A percentile compares a stretch with the other conserved stretches of the same genome.
Conservation (phyloP, 2,888 invertebrate species). For the Melanotus villosus region DNA sequence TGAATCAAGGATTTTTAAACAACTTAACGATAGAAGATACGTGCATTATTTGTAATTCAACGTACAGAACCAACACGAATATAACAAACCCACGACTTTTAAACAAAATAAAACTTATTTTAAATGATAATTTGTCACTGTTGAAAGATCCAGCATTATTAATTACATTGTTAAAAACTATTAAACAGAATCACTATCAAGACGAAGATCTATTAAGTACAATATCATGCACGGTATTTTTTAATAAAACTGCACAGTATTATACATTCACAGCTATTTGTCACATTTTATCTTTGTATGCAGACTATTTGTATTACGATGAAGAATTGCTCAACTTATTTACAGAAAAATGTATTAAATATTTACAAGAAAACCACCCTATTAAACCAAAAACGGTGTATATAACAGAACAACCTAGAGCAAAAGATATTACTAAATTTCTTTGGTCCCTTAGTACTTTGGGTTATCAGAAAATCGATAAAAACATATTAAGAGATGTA, state of each 20-base stretch:
- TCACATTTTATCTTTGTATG: conserved; percentile 67
- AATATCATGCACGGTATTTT: conserved; percentile 63
- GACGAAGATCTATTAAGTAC: conserved; percentile 63
- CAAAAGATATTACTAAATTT: conserved; percentile 68
- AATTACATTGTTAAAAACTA: conserved; percentile 66
- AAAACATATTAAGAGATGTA: conserved; percentile 56
- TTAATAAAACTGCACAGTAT: conserved; percentile 60
- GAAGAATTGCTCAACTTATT: conserved; percentile 59
- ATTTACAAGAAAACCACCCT: conserved; percentile 53
- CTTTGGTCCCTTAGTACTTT: conserved; percentile 66
- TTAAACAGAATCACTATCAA: conserved; percentile 64
- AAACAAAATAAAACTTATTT: conserved; percentile 57
- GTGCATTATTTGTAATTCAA: conserved; percentile 65
- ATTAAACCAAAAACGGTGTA: conserved; percentile 49
- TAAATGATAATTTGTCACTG: conserved; percentile 62
- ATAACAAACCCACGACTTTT: conserved; percentile 60
- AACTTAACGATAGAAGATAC: conserved; percentile 62
- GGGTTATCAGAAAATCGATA: conserved; percentile 57
- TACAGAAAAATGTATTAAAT: conserved; percentile 57
- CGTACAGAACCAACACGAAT: conserved; percentile 65
- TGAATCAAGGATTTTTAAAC: conserved; percentile 54
- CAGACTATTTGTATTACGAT: conserved; percentile 65
- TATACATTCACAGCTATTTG: conserved; percentile 64
- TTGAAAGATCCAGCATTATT: conserved; percentile 65
- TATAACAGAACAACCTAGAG: conserved; percentile 57